Conservation (phyloP, 64 coral and sea anemone species). For the Montipora foliosa region DNA sequence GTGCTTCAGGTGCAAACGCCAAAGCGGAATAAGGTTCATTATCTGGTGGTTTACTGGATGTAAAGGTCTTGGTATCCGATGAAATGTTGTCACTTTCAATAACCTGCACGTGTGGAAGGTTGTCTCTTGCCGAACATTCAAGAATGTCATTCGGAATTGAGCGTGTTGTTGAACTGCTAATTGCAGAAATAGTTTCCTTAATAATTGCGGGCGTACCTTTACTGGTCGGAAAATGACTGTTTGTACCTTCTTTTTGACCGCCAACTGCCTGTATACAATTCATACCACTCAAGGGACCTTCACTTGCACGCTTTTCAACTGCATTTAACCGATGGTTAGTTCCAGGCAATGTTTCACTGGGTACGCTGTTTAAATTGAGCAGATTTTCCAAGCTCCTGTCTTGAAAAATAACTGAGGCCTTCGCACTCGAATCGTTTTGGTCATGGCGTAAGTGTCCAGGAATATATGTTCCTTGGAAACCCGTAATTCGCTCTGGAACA, state of each 20-base stretch:
- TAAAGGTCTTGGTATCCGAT: not conserved
- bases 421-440: not conserved
- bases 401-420: not conserved
- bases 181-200: not conserved
- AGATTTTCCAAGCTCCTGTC: no score
- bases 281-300: not conserved
- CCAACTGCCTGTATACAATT: not conserved
- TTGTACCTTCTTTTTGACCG: not conserved
- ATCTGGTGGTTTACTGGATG: not conserved
- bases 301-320: not conserved
- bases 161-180: not conserved
- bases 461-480: not conserved
- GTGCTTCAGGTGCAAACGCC: no score
- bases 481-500: not conserved
- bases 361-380: not conserved
- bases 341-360: no score
- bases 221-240: not conserved
- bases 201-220: not conserved
- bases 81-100: not conserved
- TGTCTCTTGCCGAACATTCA: no score
- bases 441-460: not conserved
- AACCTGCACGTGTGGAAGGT: not conserved
- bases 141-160: not conserved
- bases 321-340: not conserved
- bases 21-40: no score